Conservation (phyloP, 1,140 invertebrate species). For the Phenacoccus solenopsis region DNA sequence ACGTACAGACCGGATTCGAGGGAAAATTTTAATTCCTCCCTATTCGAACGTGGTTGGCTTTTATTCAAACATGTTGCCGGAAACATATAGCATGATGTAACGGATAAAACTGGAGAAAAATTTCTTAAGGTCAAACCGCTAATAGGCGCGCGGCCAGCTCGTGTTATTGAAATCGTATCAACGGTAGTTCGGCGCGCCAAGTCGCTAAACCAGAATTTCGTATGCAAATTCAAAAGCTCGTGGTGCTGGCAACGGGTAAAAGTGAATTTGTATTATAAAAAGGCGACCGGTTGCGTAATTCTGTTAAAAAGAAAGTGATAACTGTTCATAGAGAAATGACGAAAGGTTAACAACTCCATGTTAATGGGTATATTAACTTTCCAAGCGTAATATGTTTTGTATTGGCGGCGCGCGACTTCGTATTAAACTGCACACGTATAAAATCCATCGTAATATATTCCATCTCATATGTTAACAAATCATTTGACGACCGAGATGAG, state of each 20-base stretch:
- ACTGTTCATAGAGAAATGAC: slow-evolving; percentile 1
- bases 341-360: background rate
- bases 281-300: background rate
- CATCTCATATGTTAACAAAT: no score
- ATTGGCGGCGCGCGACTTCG: background rate
- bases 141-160: no score
- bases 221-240: background rate
- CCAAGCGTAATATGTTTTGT: background rate
- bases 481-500: no score
- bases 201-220: background rate
- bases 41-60: background rate
- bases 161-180: no score
- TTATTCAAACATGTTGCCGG: background rate
- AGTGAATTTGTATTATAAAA: background rate
- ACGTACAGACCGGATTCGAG: no score
- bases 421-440: no score
- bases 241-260: background rate
- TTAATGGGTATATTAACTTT: slow-evolving; percentile 3
- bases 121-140: background rate
- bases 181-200: background rate
- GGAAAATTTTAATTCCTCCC: background rate
- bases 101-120: background rate
- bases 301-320: background rate
- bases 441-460: no score
- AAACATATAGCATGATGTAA: background rate